Conservation (phyloP, 2,113 vertebrate genomes). For the human region GRCh38 chr2:104947501-104948000, state of each 20-base stretch:
- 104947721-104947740: too few relatives aligned
- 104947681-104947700: not conserved
- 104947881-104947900: not conserved
- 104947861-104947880: not conserved
- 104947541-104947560: rapidly evolving
- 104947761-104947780: not conserved
- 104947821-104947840: not conserved
- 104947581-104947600: rapidly evolving
- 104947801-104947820: not conserved
- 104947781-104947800: not conserved
- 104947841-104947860: not conserved
- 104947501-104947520: not conserved
- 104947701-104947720: not conserved
- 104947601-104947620: not conserved
- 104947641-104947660: not conserved
- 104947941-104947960: not conserved
- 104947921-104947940: not conserved
- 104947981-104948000: not conserved
- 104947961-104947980: not conserved
- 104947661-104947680: not conserved
- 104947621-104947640: not conserved
- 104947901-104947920: not conserved
- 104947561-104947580: not conserved
- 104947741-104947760: not conserved
- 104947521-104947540: not conserved